These are phyloP conservation scores for Corydoras sp. DNA, from an alignment of 2,113 vertebrate genomes.

Conservation along the genomic window DNA sequence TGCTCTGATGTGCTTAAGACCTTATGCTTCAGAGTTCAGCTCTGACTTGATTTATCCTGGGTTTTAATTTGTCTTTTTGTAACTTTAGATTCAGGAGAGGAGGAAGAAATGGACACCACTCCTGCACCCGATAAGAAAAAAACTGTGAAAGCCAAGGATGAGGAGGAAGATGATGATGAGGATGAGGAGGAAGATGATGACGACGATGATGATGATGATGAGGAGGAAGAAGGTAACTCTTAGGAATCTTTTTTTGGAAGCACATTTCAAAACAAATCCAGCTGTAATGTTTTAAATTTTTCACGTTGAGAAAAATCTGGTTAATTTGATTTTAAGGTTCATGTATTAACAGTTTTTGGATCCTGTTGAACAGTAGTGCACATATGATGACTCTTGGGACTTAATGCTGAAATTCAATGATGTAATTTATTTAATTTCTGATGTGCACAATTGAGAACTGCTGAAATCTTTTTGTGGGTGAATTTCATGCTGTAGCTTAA, in stretches of 20 bases:
- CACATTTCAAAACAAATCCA: too few relatives aligned
- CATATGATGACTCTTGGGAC: background rate
- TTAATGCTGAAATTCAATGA: too few relatives aligned
- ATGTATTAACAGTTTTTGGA: background rate
- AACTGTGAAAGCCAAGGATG: constrained; percentile 69
- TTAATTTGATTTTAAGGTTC: background rate
- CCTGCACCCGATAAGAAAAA: too few relatives aligned
- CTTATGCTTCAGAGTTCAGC: background rate
- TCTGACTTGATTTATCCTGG: background rate
- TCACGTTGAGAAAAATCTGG: too few relatives aligned
- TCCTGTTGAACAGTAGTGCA: background rate
- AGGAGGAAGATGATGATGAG: constrained; percentile 48
- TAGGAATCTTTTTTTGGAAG: too few relatives aligned
- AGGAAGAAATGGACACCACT: constrained; percentile 60
- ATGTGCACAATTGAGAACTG: background rate
- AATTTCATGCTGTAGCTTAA: too few relatives aligned
- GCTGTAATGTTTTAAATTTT: too few relatives aligned
- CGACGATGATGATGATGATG: background rate
- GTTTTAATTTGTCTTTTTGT: constrained; percentile 36
- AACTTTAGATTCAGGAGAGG: constrained; percentile 74
- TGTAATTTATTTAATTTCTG: too few relatives aligned
- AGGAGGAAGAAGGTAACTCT: background rate
- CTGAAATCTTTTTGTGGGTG: too few relatives aligned
- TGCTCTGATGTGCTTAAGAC: constrained; percentile 60
- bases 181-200: background rate